A percentile compares a stretch with the other conserved stretches of the same genome.
These are phyloP conservation scores for Halcyon smyrnensis DNA, from an alignment of 2,797 vertebrate genomes.

Conservation along the genomic window DNA sequence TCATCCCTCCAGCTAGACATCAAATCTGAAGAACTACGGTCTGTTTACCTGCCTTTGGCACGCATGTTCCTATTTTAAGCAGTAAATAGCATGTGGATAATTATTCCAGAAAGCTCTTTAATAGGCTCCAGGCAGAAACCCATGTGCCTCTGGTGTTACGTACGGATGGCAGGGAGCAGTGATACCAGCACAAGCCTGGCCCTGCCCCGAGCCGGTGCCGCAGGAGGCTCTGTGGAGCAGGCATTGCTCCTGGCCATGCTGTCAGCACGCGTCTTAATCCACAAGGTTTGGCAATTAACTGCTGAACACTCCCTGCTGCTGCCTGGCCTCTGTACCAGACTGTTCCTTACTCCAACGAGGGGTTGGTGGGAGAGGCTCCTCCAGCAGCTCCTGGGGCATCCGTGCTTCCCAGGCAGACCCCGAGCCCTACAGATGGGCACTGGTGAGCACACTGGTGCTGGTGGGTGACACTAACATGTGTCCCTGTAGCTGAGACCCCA, in stretches of 20 bases:
- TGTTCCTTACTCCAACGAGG: background rate
- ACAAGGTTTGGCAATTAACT: slow-evolving; percentile 9
- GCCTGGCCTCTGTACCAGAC: background rate
- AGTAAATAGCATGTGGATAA: background rate
- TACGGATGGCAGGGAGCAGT: background rate
- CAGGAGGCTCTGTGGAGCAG: background rate
- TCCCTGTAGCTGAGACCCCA: background rate
- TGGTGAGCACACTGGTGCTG: fast-evolving
- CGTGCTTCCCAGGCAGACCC: background rate
- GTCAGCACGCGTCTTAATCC: slow-evolving; percentile 36
- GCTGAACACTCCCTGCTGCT: background rate
- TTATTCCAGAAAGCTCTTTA: slow-evolving; percentile 8
- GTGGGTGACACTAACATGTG: background rate
- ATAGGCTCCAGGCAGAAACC: background rate
- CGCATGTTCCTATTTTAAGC: background rate
- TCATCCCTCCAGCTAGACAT: background rate
- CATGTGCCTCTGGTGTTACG: background rate
- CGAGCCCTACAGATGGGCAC: fast-evolving
- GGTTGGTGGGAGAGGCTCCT: background rate
- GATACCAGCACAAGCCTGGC: slow-evolving; percentile 31
- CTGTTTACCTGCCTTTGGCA: background rate
- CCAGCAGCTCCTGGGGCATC: background rate
- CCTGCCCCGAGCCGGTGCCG: background rate
- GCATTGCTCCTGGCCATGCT: background rate
- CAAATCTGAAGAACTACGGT: fast-evolving